Evolutionary conservation across 2,888 invertebrate genomes (phyloP), one percentile per base, ranked within the genome.

Genomic region (Adineta ricciae): DNA sequence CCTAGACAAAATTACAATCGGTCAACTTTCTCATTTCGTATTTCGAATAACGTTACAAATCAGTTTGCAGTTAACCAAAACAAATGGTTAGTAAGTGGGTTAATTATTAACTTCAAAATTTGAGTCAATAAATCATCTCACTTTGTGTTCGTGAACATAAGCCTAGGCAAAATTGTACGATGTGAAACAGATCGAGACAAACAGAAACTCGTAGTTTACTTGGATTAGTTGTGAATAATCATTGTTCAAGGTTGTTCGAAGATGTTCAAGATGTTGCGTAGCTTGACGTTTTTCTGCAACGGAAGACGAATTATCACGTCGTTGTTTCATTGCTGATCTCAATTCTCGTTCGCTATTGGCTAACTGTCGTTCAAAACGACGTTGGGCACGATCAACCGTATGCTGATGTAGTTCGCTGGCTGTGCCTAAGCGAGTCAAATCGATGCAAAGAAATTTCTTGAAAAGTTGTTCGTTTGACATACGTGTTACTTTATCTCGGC

Each of bases 81-180:
- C 3, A 64, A 27, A 5, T 2, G 14, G 19, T 50, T 50, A 50
- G 50, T 50, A 50, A 9, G 14, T 50, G 50, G 14, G 11, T 50
- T 50, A 50, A 50, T 50, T 49, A 49, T 49, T 2, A 50, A 50
- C 11, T 50, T 50, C 50, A 14, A 49, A 49, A 49, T n/a, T n/a
- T n/a, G n/a, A n/a, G n/a, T n/a, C n/a, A n/a, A n/a, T n/a, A n/a
- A n/a, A n/a, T n/a, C n/a, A n/a, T n/a, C 46, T 46, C 11, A 78
- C 78, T 41, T 78, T 78, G 41, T 78, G 78, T 41, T 78, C 78
- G 41, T 41, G 24, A 78, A 78, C n/a, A 78, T 78, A 78, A 41
- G n/a, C 41, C 78, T 78, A n/a, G 27, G 32, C 32, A 27, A 27
- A 32, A 64, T 64, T 32, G 16, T 32, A 16, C 32, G 19, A 50